Percentiles rank a stretch among this genome's conserved stretches.
phyloP scores from a whole-genome alignment of 2,888 invertebrate genomes.

The Notodonta dromedarius region DNA sequence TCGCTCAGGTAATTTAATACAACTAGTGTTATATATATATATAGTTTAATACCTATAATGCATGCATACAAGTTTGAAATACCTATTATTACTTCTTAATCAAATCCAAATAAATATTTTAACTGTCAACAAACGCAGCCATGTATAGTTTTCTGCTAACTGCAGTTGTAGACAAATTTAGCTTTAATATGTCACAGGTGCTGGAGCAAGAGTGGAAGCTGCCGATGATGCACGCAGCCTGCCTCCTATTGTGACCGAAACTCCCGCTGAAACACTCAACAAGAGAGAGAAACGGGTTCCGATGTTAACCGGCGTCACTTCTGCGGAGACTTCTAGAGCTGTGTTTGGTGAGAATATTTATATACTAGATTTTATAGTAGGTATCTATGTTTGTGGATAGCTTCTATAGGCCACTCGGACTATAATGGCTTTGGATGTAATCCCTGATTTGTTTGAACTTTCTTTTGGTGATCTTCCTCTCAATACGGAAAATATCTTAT shows the following conservation, averaged over 20 bases:
- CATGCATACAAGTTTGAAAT: too few species aligned
- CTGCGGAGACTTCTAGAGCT: slow-evolving; percentile 88
- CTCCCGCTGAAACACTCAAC: slow-evolving; percentile 85
- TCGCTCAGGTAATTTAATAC: slow-evolving; percentile 53
- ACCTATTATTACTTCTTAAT: too few species aligned
- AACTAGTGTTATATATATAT: too few species aligned
- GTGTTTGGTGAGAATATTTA: slow-evolving; percentile 71
- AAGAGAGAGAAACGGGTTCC: slow-evolving; percentile 84
- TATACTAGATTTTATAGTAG: not conserved
- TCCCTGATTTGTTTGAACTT: too few species aligned
- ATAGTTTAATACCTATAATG: too few species aligned
- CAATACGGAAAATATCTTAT: too few species aligned
- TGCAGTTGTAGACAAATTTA: not conserved
- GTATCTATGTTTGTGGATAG: not conserved
- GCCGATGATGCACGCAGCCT: slow-evolving; percentile 86
- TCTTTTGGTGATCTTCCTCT: too few species aligned
- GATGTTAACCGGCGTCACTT: slow-evolving; percentile 88
- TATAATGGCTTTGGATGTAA: too few species aligned
- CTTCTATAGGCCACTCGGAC: not conserved
- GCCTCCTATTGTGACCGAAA: slow-evolving; percentile 86
- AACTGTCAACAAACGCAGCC: too few species aligned
- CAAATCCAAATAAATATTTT: too few species aligned
- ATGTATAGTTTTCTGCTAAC: too few species aligned
- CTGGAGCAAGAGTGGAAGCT: slow-evolving; percentile 88
- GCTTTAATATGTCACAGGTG: slow-evolving; percentile 58